Base-by-base conservation (phyloP, 2,888 invertebrate species). In the Pocota personata region DNA sequence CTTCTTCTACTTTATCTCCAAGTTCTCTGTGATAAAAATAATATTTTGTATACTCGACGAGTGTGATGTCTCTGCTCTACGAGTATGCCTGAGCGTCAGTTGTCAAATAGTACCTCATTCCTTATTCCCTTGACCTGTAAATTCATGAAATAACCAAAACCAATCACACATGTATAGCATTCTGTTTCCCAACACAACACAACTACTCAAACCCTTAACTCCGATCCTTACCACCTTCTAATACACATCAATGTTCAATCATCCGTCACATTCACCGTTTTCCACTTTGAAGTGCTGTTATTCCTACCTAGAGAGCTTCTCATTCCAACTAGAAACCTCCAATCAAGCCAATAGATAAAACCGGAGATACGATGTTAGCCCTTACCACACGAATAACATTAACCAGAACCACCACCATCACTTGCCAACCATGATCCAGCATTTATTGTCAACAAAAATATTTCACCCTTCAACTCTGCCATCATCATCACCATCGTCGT, bases 361-460 rank as follows among this genome's bases (percentile, higher is more conserved):
- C 1, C 46, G 1, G 8, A 57, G 55, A 67, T 43, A 50, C 50
- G 52, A 35, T 52, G 58, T 64, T 77, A 46, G 52, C 6, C 52
- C 16, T n/a, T 52, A 46, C 62, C 64, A 50, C 55, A 71, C 30
- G 35, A 43, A 46, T 8, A 14, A 37, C 16, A 58, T 37, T 50
- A 76, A 62, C 21, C 50, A 40, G 12, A 40, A 43, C 30, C n/a
- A 55, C 14, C 50, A 40, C 19, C 48, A 60, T 19, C 46, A 57
- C 69, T 35, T 32, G 16, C 37, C 27, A 52, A 80, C 40, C 79
- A 50, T 57, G 64, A 16, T 7, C 32, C 32, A 55, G 46, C 69
- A 79, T 69, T 69, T 79, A 64, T 64, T 84, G 84, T 84, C 75
- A 79, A 79, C 79, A 84, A 64, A 79, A 79, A 84, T 69, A 78